Conservation (phyloP, 2,113 vertebrate genomes). For the Patagioenas fasciata region DNA sequence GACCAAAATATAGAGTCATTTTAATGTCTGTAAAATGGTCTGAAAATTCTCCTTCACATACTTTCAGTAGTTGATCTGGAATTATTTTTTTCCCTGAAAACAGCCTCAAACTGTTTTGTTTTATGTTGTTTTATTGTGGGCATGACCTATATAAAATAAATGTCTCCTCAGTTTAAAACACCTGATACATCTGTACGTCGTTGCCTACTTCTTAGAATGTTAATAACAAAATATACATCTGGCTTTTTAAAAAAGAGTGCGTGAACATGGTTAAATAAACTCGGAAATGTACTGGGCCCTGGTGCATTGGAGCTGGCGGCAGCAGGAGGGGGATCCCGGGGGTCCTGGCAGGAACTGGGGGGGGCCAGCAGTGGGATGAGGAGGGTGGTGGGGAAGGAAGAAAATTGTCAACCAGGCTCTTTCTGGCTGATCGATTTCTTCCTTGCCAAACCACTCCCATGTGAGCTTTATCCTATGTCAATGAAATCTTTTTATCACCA, state of each 20-base stretch:
- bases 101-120: not conserved
- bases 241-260: not conserved
- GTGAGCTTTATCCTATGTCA: not conserved
- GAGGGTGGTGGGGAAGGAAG: not conserved
- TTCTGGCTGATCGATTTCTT: not conserved
- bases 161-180: not conserved
- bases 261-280: not conserved
- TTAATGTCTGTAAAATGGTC: not conserved
- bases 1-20: not conserved
- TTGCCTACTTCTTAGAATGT: not conserved
- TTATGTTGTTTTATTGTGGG: conserved; percentile 16
- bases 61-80: not conserved
- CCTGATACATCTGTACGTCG: not conserved
- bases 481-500: accelerated
- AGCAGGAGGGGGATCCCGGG: no score
- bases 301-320: no score
- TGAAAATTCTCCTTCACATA: not conserved
- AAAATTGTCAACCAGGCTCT: not conserved
- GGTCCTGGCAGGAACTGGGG: no score
- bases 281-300: not conserved
- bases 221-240: not conserved
- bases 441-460: not conserved
- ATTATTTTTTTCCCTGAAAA: not conserved
- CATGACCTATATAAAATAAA: conserved; percentile 3
- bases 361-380: no score